Conservation (phyloP, 2,888 invertebrate species). For the Chrysotoxum bicinctum region DNA sequence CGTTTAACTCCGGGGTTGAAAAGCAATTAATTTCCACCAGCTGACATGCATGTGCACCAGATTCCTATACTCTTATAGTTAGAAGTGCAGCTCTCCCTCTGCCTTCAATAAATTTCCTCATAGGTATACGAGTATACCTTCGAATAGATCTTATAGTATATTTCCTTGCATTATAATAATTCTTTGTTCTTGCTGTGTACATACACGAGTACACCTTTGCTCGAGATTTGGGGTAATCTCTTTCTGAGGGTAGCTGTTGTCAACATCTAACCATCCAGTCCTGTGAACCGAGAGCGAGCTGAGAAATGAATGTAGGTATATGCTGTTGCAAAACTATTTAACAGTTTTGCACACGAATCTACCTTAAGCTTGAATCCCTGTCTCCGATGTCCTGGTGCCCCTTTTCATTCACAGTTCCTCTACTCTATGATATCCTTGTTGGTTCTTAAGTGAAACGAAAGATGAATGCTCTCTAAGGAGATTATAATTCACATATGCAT, state of each 20-base stretch:
- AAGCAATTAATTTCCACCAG: conserved; percentile 65
- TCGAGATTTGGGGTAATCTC: conserved; percentile 50
- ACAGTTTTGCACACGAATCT: conserved; percentile 60
- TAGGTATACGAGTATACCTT: not conserved
- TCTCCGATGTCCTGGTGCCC: not conserved
- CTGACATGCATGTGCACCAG: conserved; percentile 42
- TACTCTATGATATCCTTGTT: conserved; percentile 19
- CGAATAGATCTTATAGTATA: conserved; percentile 14
- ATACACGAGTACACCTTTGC: conserved; percentile 44
- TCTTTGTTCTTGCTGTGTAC: conserved; percentile 46
- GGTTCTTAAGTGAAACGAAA: conserved; percentile 41
- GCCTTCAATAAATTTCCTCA: conserved; percentile 29
- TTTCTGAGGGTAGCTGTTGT: conserved; percentile 40
- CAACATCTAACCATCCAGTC: conserved; percentile 38
- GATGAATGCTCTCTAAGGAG: conserved; percentile 69
- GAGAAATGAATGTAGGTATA: not conserved
- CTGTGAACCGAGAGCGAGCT: not conserved
- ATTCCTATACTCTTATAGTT: not conserved
- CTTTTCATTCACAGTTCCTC: not conserved
- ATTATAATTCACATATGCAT: conserved; percentile 70
- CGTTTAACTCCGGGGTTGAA: conserved; percentile 32
- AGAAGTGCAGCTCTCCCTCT: not conserved
- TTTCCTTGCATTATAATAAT: conserved; percentile 57
- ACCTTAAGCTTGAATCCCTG: conserved; percentile 1
- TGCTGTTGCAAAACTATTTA: conserved; percentile 58